These are phyloP conservation scores for Pollimyrus isidori DNA, from an alignment of 2,113 vertebrate genomes.

Conservation along the genomic window DNA sequence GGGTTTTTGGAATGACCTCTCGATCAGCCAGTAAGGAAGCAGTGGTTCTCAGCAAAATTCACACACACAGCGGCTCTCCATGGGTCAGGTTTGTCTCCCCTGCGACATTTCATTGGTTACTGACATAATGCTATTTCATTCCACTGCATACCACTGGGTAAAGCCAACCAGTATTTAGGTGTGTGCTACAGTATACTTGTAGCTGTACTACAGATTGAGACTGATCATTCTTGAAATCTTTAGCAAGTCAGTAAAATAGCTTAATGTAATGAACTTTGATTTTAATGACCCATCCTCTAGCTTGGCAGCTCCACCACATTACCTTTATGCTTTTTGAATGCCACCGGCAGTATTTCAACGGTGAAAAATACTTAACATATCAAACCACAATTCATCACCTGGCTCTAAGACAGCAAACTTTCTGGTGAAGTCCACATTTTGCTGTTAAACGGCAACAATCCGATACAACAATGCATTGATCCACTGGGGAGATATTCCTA, in stretches of 20 bases:
- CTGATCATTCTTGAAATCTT: not conserved
- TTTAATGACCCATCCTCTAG: not conserved
- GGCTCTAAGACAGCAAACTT: not conserved
- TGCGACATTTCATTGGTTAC: not conserved
- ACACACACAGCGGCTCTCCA: no score
- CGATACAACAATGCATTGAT: not conserved
- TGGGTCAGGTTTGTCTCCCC: not conserved
- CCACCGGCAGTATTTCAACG: not conserved
- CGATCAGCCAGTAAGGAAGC: not conserved
- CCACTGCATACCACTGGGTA: not conserved
- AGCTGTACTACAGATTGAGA: not conserved
- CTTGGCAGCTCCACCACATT: not conserved
- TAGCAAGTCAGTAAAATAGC: not conserved
- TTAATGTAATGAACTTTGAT: not conserved
- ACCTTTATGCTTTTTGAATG: not conserved
- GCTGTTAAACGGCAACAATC: not conserved
- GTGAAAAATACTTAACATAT: not conserved
- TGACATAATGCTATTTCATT: not conserved
- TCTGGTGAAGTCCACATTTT: not conserved
- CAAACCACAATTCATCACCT: not conserved
- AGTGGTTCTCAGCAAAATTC: no score
- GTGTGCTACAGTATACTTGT: not conserved
- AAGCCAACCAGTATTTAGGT: not conserved
- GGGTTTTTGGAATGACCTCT: not conserved
- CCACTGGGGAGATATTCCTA: not conserved